These are phyloP conservation scores for Astropecten irregularis DNA, from an alignment of 53 echinoderm and acorn worm species.

Conservation along the genomic window DNA sequence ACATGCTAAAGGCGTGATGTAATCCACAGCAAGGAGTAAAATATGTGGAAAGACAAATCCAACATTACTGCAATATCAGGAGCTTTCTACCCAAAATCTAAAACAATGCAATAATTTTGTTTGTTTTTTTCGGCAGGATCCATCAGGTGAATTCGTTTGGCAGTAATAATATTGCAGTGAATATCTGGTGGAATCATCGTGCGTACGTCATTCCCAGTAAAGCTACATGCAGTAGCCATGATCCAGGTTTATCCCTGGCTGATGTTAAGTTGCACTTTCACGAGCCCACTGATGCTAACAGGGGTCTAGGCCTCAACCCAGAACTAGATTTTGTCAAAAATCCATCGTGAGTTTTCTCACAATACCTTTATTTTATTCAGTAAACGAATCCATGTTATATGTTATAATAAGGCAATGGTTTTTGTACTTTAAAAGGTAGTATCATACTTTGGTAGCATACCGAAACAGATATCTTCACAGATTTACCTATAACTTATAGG, in stretches of 20 bases:
- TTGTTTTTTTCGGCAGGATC: constrained; percentile 43
- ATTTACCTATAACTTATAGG: too few species aligned
- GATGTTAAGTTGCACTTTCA: not conserved
- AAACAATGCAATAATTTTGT: not conserved
- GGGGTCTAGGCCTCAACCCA: not conserved
- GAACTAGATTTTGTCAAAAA: not conserved
- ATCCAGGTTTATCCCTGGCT: constrained; percentile 11
- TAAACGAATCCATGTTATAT: not conserved
- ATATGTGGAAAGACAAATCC: too few species aligned
- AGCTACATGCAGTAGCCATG: constrained; percentile 3
- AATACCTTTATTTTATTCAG: not conserved
- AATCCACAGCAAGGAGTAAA: too few species aligned
- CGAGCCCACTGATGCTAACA: not conserved
- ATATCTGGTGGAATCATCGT: constrained; percentile 80
- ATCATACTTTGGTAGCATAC: too few species aligned
- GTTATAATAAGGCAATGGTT: too few species aligned
- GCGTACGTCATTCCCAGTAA: constrained; percentile 59
- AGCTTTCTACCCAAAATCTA: not conserved
- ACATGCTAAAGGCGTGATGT: too few species aligned
- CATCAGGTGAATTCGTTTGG: constrained; percentile 83
- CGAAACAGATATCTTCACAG: too few species aligned
- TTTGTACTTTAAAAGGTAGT: too few species aligned
- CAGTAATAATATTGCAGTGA: constrained; percentile 80
- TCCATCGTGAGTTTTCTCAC: not conserved
- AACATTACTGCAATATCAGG: too few species aligned